Evolutionary conservation across 2,113 vertebrate genomes (phyloP).

Genomic region (Toxotes chatareus): DNA sequence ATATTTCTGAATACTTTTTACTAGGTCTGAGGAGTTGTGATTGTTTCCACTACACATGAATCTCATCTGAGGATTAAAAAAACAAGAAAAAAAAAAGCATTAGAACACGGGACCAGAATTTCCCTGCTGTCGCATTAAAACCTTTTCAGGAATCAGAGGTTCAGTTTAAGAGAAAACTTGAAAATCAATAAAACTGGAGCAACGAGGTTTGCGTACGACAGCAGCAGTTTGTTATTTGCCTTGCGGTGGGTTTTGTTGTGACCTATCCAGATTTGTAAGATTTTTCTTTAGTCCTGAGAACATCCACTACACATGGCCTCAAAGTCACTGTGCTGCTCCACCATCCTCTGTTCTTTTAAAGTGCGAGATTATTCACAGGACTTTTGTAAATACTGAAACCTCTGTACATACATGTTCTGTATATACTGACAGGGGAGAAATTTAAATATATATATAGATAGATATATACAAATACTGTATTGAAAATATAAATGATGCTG

Average conservation of each 20-base stretch:
- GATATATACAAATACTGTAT: conserved; percentile 57
- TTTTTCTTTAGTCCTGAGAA: conserved; percentile 46
- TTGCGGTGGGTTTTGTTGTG: conserved; percentile 58
- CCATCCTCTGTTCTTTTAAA: conserved; percentile 48
- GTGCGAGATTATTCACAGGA: conserved; percentile 60
- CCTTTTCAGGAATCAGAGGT: conserved; percentile 51
- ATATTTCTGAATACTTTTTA: conserved; percentile 77
- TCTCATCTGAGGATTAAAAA: conserved; percentile 31
- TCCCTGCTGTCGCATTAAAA: conserved; percentile 58
- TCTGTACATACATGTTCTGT: conserved; percentile 74
- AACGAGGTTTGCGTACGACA: conserved; percentile 51
- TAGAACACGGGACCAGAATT: conserved; percentile 67
- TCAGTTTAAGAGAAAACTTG: conserved; percentile 43
- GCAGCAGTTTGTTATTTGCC: conserved; percentile 60
- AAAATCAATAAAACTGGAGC: conserved; percentile 55
- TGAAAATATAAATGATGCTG: conserved; percentile 47
- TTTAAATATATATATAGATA: conserved; percentile 63
- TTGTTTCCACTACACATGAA: conserved; percentile 52
- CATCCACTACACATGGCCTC: conserved; percentile 64
- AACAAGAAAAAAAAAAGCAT: conserved; percentile 17
- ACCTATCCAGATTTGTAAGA: conserved; percentile 59
- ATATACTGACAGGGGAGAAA: conserved; percentile 67
- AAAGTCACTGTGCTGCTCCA: conserved; percentile 69
- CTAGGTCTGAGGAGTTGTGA: conserved; percentile 53
- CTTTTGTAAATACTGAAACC: conserved; percentile 71